Evolutionary conservation across 2,797 vertebrate genomes (phyloP).

Genomic region (Steatocranus sp.): DNA sequence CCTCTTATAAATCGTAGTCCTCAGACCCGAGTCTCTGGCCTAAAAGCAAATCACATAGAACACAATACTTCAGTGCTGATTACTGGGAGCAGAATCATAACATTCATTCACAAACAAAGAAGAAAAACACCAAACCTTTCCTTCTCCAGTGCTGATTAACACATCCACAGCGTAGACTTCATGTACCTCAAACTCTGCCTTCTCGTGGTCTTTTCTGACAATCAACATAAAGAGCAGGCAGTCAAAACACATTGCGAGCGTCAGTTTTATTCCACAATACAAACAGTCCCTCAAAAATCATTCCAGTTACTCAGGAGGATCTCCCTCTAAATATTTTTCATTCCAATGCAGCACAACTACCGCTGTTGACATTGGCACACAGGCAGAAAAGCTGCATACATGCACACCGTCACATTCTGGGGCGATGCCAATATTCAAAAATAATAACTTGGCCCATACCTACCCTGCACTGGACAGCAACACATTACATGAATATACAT

Average conservation of each 20-base stretch:
- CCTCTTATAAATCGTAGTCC: slow-evolving; percentile 96
- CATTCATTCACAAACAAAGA: not conserved
- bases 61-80: not conserved
- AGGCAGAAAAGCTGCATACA: not conserved
- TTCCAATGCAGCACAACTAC: not conserved
- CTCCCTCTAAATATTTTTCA: not conserved
- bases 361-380: not conserved
- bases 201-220: slow-evolving; percentile 95
- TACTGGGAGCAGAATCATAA: not conserved
- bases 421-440: not conserved
- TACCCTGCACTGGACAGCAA: not conserved
- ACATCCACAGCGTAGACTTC: slow-evolving; percentile 98
- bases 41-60: slow-evolving; percentile 26
- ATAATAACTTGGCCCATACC: not conserved
- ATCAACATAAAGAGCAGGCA: not conserved
- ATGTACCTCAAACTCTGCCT: slow-evolving; percentile 95
- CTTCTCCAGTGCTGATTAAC: slow-evolving; percentile 93
- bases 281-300: not conserved
- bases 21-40: slow-evolving; percentile 92
- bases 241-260: not conserved
- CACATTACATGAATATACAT: not conserved
- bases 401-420: not conserved
- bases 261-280: not conserved
- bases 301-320: not conserved
- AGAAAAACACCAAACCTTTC: slow-evolving; percentile 79